Evolutionary conservation across 1,140 invertebrate species (phyloP).

Genomic region (Macrostomum lignano): DNA sequence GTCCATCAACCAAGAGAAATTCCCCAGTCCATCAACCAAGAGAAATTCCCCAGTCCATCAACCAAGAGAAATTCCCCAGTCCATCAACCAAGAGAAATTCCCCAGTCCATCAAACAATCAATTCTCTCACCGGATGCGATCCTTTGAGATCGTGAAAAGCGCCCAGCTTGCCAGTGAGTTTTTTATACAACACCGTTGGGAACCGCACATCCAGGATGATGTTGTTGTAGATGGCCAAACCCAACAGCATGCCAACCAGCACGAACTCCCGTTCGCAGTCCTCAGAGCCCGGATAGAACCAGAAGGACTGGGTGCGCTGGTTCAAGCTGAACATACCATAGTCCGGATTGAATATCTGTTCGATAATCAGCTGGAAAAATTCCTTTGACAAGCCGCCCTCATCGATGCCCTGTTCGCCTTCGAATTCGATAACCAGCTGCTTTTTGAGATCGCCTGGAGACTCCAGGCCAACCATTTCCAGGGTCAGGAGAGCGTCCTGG

Average conservation of each 20-base stretch:
- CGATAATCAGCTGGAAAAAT: constrained; percentile 73
- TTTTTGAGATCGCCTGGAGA: constrained; percentile 68
- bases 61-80: too few species aligned
- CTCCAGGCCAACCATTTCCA: too few species aligned
- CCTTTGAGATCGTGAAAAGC: constrained; percentile 56
- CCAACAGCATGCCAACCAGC: constrained; percentile 62
- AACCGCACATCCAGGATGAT: constrained; percentile 71
- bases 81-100: constrained; percentile 4
- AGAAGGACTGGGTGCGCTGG: constrained; percentile 41
- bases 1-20: too few species aligned
- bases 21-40: too few species aligned
- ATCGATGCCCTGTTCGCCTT: constrained; percentile 72
- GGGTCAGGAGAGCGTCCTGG: too few species aligned
- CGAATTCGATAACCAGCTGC: constrained; percentile 73
- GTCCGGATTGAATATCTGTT: constrained; percentile 78
- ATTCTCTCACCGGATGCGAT: constrained; percentile 46
- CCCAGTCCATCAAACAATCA: constrained; percentile 1
- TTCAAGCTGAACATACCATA: constrained; percentile 51
- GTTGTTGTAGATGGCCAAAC: constrained; percentile 77
- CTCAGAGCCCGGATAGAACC: constrained; percentile 74
- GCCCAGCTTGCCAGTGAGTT: constrained; percentile 58
- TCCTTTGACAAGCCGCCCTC: constrained; percentile 82
- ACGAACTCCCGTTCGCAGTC: constrained; percentile 60
- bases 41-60: too few species aligned
- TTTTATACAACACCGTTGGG: constrained; percentile 72